Base-by-base conservation (phyloP, 2,888 invertebrate species). In the Coleophora deauratella region DNA sequence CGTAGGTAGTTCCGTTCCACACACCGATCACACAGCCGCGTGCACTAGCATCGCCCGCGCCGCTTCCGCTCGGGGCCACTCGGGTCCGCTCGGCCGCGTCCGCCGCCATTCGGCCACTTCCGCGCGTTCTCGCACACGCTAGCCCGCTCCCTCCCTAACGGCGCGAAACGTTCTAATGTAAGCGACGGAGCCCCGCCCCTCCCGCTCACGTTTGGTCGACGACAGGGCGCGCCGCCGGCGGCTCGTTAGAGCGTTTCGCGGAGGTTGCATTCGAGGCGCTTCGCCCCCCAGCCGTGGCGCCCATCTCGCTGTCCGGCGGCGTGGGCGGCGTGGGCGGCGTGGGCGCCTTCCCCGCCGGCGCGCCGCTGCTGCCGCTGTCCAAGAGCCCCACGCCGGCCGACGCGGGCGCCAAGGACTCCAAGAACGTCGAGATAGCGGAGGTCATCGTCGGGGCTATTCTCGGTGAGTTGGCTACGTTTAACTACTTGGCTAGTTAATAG, bases 391-490 rank as follows among this genome's bases (percentile, higher is more conserved):
- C 93, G 72, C 93, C 93, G 54, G 92, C 91, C 55, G 93, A 93
- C 86, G 87, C 89, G 65, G 87, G 87, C 62, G 89, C 88, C 78
- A 93, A 93, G 88, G 94, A 95, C 86, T 88, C 91, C 69, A 94
- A 94, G 88, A 95, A 95, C 87, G 93, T 96, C 72, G 96, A 98
- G 90, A 96, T 98, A 76, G 92, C 96, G 46, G 96, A 97, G 89
- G 92, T 93, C 82, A 96, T 98, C 85, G 97, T 98, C 74, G 98
- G 98, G 70, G 98, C 97, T 72, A 97, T 99, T 70, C 90, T 98
- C 79, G 98, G 96, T 88, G 77, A 88, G 87, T n/a, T 71, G 27
- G 9, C 1, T 13, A 9, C 1, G 11, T 34, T 34, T 13, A 9
- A 1, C 12, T 34, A 12, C 8, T 32, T 21, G 21, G 21, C 21